Percentiles rank a stretch among this genome's conserved stretches.
Conservation (phyloP, 2,888 invertebrate species). For the Ptychoptera albimana region DNA sequence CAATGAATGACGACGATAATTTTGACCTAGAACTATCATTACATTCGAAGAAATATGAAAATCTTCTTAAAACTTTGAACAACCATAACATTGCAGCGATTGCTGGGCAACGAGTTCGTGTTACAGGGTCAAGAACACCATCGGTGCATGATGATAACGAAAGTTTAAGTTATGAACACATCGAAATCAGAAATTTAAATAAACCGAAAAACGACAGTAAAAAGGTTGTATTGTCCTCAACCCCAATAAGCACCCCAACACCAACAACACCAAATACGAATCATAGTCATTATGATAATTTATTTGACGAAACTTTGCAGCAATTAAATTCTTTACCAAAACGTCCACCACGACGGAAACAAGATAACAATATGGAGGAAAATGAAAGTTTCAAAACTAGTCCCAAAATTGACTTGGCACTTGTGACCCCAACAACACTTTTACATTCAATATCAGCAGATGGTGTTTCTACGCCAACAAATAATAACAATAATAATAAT, state of each 20-base stretch:
- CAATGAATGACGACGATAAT: slow-evolving; percentile 36
- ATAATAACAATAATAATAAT: slow-evolving; percentile 24
- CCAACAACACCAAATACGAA: too few relatives aligned
- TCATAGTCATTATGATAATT: too few relatives aligned
- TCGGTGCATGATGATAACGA: slow-evolving; percentile 1
- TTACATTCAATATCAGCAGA: too few relatives aligned
- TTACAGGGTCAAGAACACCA: not conserved
- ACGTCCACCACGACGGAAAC: slow-evolving; percentile 23
- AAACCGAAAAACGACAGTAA: not conserved
- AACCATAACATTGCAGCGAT: not conserved
- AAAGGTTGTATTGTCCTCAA: too few relatives aligned
- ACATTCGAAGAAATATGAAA: slow-evolving; percentile 5
- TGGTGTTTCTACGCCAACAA: slow-evolving; percentile 20
- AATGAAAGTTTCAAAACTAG: slow-evolving; percentile 5
- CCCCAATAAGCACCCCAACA: too few relatives aligned
- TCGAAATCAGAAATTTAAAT: not conserved
- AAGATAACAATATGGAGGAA: slow-evolving; percentile 9
- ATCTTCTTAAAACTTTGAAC: slow-evolving; percentile 2
- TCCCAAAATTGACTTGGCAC: not conserved
- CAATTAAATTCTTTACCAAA: slow-evolving; percentile 15
- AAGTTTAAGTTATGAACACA: slow-evolving; percentile 1
- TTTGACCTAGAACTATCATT: slow-evolving; percentile 19
- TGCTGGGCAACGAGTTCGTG: slow-evolving; percentile 1
- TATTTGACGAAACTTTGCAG: too few relatives aligned
- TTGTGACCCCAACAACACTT: slow-evolving; percentile 8